These are phyloP conservation scores for Ceryle rudis DNA, from an alignment of 2,797 vertebrate genomes.

Conservation along the genomic window DNA sequence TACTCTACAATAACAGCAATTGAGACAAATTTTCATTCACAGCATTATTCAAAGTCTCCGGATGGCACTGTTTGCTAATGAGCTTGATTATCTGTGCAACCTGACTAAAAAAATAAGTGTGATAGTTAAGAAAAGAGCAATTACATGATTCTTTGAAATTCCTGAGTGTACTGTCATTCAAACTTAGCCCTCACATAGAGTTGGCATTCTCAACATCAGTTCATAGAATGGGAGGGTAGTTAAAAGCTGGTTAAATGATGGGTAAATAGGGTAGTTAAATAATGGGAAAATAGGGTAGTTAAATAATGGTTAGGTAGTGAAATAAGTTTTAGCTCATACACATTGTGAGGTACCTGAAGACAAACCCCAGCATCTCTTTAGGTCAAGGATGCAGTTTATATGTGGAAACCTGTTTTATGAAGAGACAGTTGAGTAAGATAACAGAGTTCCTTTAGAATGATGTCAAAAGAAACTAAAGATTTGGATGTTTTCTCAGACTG, in stretches of 20 bases:
- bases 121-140: neutral
- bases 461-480: neutral
- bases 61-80: neutral
- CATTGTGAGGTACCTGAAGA: neutral
- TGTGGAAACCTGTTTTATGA: neutral
- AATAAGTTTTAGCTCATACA: neutral
- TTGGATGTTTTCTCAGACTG: neutral
- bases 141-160: neutral
- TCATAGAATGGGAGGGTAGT: neutral
- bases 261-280: no score
- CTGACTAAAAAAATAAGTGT: neutral
- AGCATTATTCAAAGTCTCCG: neutral
- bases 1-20: neutral
- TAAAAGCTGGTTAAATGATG: no score
- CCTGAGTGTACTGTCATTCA: neutral
- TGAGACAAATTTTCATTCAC: neutral
- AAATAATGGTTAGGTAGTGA: no score
- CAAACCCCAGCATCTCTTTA: neutral
- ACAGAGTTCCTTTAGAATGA: neutral
- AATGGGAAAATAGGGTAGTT: no score
- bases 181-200: neutral
- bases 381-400: neutral
- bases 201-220: fast-evolving
- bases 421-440: neutral
- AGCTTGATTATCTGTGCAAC: neutral